These are phyloP conservation scores for Heteronetta atricapilla DNA, from an alignment of 2,113 vertebrate species.

Conservation along the genomic window DNA sequence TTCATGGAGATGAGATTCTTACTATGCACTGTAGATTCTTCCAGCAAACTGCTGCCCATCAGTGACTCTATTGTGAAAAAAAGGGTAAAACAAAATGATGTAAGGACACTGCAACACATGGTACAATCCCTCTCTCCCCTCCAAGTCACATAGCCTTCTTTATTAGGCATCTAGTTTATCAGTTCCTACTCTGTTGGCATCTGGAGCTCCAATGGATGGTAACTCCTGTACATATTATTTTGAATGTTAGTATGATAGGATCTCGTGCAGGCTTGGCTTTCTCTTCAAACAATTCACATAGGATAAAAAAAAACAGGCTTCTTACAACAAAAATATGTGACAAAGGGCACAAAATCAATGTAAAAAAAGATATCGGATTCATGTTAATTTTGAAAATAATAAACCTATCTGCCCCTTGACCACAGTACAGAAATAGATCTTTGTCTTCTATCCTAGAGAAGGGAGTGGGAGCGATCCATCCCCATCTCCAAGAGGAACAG, in stretches of 20 bases:
- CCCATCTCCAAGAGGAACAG: not conserved
- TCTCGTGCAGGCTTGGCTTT: not conserved
- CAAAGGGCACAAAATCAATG: not conserved
- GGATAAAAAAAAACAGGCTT: not conserved
- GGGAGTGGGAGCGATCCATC: not conserved
- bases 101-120: not conserved
- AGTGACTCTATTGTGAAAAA: slow-evolving; percentile 83
- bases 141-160: not conserved
- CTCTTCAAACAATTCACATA: not conserved
- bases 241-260: not conserved
- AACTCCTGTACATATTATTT: not conserved
- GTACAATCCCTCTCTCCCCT: not conserved
- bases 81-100: not conserved
- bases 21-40: slow-evolving; percentile 84
- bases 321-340: not conserved
- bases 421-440: not conserved
- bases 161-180: not conserved
- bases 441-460: not conserved
- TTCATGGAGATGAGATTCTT: slow-evolving; percentile 88
- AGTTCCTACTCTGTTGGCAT: not conserved
- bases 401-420: not conserved
- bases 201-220: not conserved
- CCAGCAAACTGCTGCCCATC: slow-evolving; percentile 92
- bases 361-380: not conserved
- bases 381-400: not conserved